Evolutionary conservation across 2,888 invertebrate genomes (phyloP).

Genomic region (Crocallis elinguaria): DNA sequence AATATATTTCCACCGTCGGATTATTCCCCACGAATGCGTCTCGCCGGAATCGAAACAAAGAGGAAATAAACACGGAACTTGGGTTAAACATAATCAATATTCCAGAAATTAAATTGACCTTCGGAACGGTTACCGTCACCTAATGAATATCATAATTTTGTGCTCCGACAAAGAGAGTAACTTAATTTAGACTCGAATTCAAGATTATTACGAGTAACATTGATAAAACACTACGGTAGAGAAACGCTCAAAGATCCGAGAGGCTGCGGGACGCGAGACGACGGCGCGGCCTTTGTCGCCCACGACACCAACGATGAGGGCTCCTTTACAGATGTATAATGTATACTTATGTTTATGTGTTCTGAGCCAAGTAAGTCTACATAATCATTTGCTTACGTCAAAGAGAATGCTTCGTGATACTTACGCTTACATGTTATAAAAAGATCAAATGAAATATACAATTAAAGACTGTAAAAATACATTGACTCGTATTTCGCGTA

Average conservation of each 20-base stretch:
- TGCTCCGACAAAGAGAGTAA: conserved; percentile 9
- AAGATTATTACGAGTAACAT: conserved; percentile 2
- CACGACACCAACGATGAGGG: not conserved
- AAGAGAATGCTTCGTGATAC: not conserved
- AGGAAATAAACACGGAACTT: conserved; percentile 20
- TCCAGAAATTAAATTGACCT: conserved; percentile 22
- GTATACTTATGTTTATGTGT: not conserved
- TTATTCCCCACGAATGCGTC: not conserved
- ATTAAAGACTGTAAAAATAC: not conserved
- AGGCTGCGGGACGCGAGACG: too few relatives aligned
- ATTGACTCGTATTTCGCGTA: not conserved
- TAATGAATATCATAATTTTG: conserved; percentile 18
- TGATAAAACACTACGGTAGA: not conserved
- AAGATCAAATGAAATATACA: not conserved
- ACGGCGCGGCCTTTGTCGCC: too few relatives aligned
- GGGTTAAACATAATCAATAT: conserved; percentile 24
- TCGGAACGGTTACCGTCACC: conserved; percentile 5
- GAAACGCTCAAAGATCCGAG: too few relatives aligned
- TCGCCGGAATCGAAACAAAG: not conserved
- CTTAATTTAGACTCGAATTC: conserved; percentile 5
- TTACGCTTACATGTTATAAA: not conserved
- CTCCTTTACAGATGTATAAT: not conserved
- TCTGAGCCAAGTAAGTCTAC: too few relatives aligned
- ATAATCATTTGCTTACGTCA: not conserved
- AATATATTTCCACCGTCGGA: not conserved